Base-by-base conservation (phyloP, 2,113 vertebrate species). In the Malurus elegans region DNA sequence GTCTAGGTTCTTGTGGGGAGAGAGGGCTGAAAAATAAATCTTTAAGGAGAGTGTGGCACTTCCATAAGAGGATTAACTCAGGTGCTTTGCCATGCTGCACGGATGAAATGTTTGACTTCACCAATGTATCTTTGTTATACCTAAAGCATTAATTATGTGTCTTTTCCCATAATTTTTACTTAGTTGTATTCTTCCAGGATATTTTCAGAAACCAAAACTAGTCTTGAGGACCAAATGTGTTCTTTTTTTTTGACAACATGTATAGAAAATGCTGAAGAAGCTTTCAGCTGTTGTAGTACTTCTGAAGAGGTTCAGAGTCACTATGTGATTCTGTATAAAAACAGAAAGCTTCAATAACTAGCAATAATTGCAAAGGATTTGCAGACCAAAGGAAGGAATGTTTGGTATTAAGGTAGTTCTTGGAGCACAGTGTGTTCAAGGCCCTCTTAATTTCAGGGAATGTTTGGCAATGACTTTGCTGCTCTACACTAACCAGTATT, bases 401-500 rank as follows among this genome's bases (percentile, higher is more conserved):
- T 82, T 90, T 93, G 90, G 86, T 78, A 78, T 93, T 91, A 87
- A 90, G 73, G 85, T 94, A 79, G 75, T 96, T 97, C 75, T 95
- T 92, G 95, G 90, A 95, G 69, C 89, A 90, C 84, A 64, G 56
- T 60, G 92, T 92, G 86, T 96, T 96, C 40, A 79, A 95, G 76
- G 87, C 92, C 86, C 95, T 92, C 72, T 86, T 56, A 73, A 91
- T 94, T 96, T 97, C 97, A 97, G 96, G 96, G 95, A 89, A 89
- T 85, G 76, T 94, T 96, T 95, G 86, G 94, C 86, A 94, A 95
- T 88, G 73, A 95, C 75, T 94, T 95, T 96, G 92, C 94, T 96
- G 92, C 96, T 97, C 74, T 96, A 92, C 80, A 79, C 45, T 88
- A 89, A 89, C 81, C 96, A 97, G 97, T 97, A 95, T 97, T 97